These are phyloP conservation scores for Bombycilla garrulus DNA, from an alignment of 2,113 vertebrate genomes.

Conservation along the genomic window DNA sequence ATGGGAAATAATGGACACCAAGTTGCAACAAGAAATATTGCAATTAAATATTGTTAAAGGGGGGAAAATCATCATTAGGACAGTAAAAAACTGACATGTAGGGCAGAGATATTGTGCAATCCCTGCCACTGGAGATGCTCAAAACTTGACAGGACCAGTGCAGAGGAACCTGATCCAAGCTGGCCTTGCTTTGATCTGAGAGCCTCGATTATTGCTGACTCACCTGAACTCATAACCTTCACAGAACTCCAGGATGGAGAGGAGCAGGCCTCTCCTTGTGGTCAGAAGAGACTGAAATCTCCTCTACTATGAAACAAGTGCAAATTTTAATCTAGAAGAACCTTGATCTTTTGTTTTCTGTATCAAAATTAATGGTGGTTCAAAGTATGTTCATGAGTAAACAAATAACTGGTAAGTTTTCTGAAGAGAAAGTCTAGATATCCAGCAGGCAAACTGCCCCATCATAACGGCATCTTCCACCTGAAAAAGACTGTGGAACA, in stretches of 20 bases:
- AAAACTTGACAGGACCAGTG: neutral
- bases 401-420: neutral
- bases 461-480: neutral
- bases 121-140: neutral
- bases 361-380: neutral
- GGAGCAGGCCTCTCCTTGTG: neutral
- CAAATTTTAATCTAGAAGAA: neutral
- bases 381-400: neutral
- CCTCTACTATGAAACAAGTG: neutral
- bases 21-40: neutral
- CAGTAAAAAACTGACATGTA: neutral
- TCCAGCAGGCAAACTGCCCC: neutral
- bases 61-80: neutral
- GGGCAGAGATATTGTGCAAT: neutral
- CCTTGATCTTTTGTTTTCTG: neutral
- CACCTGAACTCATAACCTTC: rapidly evolving
- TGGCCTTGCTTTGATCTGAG: neutral
- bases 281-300: neutral
- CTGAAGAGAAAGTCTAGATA: neutral
- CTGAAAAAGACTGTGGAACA: neutral
- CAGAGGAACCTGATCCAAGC: neutral
- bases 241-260: neutral
- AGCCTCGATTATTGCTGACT: neutral
- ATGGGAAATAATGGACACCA: neutral
- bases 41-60: neutral